Evolutionary conservation across 2,113 vertebrate species (phyloP).

Genomic region (Paralichthys olivaceus): DNA sequence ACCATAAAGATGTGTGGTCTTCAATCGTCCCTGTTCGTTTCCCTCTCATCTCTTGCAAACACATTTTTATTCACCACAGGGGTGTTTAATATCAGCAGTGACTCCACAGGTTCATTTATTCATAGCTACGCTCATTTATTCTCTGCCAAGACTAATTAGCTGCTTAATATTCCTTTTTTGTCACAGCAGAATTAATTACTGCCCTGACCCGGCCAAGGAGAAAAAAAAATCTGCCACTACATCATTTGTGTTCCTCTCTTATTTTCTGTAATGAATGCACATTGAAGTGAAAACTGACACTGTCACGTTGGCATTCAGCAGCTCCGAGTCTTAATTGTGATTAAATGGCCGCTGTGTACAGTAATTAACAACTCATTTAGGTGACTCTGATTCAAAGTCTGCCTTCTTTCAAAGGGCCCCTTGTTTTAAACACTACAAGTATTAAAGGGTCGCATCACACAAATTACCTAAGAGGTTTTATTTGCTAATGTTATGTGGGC

Average conservation of each 20-base stretch:
- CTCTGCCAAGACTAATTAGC: conserved; percentile 49
- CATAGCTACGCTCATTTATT: conserved; percentile 37
- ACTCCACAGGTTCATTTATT: conserved; percentile 32
- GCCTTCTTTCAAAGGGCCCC: not conserved
- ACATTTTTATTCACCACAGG: not conserved
- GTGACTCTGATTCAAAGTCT: not conserved
- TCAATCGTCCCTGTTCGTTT: too few species aligned
- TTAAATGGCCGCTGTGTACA: conserved; percentile 31
- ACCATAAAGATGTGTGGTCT: too few species aligned
- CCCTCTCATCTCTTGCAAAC: too few species aligned
- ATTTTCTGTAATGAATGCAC: not conserved
- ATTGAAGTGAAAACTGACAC: conserved; percentile 15
- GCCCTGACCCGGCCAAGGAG: conserved; percentile 26
- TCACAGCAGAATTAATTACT: conserved; percentile 38
- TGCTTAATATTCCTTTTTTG: conserved; percentile 57
- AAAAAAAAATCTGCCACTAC: conserved; percentile 2
- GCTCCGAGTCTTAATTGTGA: conserved; percentile 41
- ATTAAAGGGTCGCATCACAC: not conserved
- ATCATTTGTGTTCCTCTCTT: conserved; percentile 20
- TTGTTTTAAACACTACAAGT: not conserved
- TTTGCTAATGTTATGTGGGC: too few species aligned
- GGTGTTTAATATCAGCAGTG: conserved; percentile 3
- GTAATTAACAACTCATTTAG: conserved; percentile 31
- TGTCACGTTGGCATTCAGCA: not conserved
- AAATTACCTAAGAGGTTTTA: not conserved